Evolutionary conservation across 2,113 vertebrate genomes (phyloP), one percentile per base, ranked within the genome.

Genomic region (Dicrurus megarhynchus): DNA sequence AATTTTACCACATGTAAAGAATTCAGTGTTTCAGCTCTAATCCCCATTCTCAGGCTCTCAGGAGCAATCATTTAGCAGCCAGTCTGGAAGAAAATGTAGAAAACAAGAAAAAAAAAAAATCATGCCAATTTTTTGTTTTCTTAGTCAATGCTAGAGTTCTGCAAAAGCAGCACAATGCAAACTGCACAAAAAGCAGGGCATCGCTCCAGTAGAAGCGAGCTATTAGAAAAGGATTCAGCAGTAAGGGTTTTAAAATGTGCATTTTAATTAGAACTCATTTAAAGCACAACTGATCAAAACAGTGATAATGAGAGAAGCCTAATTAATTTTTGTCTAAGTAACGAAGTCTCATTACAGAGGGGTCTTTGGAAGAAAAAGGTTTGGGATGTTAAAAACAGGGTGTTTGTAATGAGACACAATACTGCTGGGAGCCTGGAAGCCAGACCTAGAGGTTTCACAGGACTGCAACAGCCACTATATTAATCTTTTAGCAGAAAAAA

Each of bases 181-280:
- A 59, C 53, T 10, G 27, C 89, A 86, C 67, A 96, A 93, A 96
- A 97, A 96, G 87, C 93, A 76, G 81, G 90, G 74, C 80, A 90
- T 32, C 0, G 1, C 55, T 1, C 0, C 59, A 32, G 84, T 6
- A 65, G 69, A 79, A 59, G 23, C 2, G 0, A 84, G 82, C 39
- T 47, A 21, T 91, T 67, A 76, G 92, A 65, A 41, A 4, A 49
- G 92, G 90, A 82, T 65, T 56, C 90, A 73, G 83, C 81, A 90
- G 75, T 16, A 70, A 87, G 87, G 84, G 19, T 86, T 96, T 98
- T 97, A 57, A 97, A 97, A 96, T 93, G 92, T 95, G 91, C 87
- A 95, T 98, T 97, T 97, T 97, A 97, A 98, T 98, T 97, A 97
- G 93, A 95, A 65, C 95, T 92, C 90, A 88, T 97, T 96, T 87